Evolutionary conservation across 23 tunicate genomes (phyloP).

Genomic region (Ciona savignyi): DNA sequence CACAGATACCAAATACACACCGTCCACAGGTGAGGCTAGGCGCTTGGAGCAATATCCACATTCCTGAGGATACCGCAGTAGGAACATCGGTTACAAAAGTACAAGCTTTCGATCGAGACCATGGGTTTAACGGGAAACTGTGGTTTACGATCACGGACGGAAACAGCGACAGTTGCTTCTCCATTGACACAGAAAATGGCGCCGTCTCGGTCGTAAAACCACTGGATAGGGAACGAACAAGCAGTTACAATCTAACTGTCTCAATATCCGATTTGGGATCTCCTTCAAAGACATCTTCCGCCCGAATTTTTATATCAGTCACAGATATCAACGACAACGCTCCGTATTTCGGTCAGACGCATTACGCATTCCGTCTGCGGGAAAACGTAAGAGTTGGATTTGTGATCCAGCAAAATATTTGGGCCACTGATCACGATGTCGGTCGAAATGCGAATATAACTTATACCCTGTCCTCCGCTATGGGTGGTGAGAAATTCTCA

Average conservation of each 20-base stretch:
- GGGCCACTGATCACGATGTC: conserved; percentile 40
- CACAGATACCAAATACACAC: conserved; percentile 33
- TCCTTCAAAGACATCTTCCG: not conserved
- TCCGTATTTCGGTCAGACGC: conserved; percentile 31
- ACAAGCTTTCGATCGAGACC: conserved; percentile 30
- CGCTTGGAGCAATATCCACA: not conserved
- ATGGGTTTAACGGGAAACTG: conserved; percentile 46
- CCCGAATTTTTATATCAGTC: conserved; percentile 12
- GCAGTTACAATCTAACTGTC: conserved; percentile 30
- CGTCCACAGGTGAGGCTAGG: conserved; percentile 6
- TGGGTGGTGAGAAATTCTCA: conserved; percentile 5
- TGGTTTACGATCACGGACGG: conserved; percentile 51
- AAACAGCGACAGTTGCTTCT: conserved; percentile 39
- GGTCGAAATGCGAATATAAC: conserved; percentile 43
- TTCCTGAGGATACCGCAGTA: conserved; percentile 27
- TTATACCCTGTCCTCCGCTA: conserved; percentile 4
- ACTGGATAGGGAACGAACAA: conserved; percentile 42
- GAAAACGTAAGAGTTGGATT: conserved; percentile 38
- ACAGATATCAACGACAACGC: conserved; percentile 72
- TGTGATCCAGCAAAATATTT: conserved; percentile 1
- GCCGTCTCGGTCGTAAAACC: conserved; percentile 8
- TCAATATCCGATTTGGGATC: conserved; percentile 35
- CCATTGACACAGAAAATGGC: conserved; percentile 34
- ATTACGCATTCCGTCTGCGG: conserved; percentile 30
- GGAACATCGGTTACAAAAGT: conserved; percentile 20